Evolutionary conservation across 2,888 invertebrate species (phyloP).

Genomic region (Ectobius pallidus): DNA sequence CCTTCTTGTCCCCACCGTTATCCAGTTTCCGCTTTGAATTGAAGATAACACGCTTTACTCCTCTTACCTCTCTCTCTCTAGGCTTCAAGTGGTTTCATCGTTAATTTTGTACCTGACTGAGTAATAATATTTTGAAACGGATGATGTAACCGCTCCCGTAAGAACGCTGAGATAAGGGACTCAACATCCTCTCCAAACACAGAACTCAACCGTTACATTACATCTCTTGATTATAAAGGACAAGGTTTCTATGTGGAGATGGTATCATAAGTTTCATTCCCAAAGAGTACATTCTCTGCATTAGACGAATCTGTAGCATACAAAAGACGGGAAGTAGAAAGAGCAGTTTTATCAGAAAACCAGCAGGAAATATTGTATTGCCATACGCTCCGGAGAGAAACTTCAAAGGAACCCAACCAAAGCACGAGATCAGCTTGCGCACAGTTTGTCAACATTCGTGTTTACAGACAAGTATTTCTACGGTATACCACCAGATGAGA

Average conservation of each 20-base stretch:
- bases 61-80: background rate
- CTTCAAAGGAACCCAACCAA: too few species aligned
- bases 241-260: background rate
- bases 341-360: too few species aligned
- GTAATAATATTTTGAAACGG: background rate
- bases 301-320: too few species aligned
- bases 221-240: background rate
- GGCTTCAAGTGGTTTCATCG: conserved; percentile 13
- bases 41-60: background rate
- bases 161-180: background rate
- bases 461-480: too few species aligned
- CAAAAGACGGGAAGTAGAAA: too few species aligned
- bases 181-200: background rate
- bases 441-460: too few species aligned
- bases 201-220: background rate
- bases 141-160: background rate
- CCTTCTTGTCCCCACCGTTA: background rate
- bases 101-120: conserved; percentile 16
- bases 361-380: too few species aligned
- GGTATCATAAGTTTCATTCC: background rate
- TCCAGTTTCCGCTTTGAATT: conserved; percentile 3
- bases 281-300: too few species aligned
- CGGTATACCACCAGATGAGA: too few species aligned
- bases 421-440: too few species aligned
- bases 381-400: too few species aligned